These are phyloP conservation scores for Erebia epiphron DNA, from an alignment of 2,888 invertebrate species.

Conservation along the genomic window DNA sequence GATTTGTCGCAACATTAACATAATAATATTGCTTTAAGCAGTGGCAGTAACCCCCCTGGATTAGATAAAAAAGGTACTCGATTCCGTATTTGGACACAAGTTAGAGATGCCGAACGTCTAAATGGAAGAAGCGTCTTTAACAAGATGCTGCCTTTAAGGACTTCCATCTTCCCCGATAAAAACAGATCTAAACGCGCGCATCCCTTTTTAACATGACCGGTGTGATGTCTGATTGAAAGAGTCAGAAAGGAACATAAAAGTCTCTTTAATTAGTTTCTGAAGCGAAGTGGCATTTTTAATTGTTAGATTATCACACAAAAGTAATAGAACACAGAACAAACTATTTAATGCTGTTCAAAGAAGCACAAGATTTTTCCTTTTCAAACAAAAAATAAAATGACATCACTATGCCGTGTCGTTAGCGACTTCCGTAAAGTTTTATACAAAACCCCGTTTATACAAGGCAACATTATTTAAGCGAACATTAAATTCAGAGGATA, in stretches of 20 bases:
- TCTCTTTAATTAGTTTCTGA: slow-evolving; percentile 26
- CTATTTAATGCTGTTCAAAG: slow-evolving; percentile 32
- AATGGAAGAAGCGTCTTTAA: slow-evolving; percentile 64
- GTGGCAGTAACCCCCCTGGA: too few species aligned
- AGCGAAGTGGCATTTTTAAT: slow-evolving; percentile 34
- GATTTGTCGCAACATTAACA: too few species aligned
- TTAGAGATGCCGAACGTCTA: slow-evolving; percentile 59
- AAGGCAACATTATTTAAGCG: slow-evolving; percentile 15
- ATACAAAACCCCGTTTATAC: slow-evolving; percentile 21
- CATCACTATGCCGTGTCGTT: slow-evolving; percentile 28
- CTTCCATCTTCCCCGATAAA: slow-evolving; percentile 30
- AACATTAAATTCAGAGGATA: slow-evolving; percentile 11
- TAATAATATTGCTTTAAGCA: too few species aligned
- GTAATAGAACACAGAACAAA: slow-evolving; percentile 31
- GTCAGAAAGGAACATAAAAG: slow-evolving; percentile 19
- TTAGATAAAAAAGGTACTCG: slow-evolving; percentile 39
- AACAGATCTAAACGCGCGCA: slow-evolving; percentile 17
- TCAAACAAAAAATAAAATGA: slow-evolving; percentile 40
- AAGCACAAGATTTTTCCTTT: slow-evolving; percentile 48
- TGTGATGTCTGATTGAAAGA: slow-evolving; percentile 13
- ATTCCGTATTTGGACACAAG: slow-evolving; percentile 47
- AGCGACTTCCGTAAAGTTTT: slow-evolving; percentile 32
- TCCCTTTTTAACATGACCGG: slow-evolving; percentile 17
- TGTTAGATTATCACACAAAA: slow-evolving; percentile 34
- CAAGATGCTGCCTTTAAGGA: slow-evolving; percentile 45